These are phyloP conservation scores for Botrylloides violaceus DNA, from an alignment of 23 tunicate genomes.

Conservation along the genomic window DNA sequence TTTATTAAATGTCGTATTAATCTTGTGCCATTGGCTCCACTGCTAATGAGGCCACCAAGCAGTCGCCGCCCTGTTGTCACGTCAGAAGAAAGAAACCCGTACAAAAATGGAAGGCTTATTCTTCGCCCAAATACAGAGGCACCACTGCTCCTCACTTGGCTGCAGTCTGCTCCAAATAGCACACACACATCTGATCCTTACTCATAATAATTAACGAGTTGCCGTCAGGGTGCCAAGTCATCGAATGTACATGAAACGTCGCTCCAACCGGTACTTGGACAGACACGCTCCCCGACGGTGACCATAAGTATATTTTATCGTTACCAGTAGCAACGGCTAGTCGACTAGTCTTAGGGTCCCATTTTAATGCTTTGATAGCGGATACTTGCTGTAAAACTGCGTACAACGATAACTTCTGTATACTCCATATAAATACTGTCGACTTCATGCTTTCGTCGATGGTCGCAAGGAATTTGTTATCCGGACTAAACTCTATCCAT, in stretches of 20 bases:
- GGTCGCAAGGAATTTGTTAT: constrained; percentile 79
- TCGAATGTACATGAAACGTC: constrained; percentile 54
- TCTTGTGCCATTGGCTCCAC: no score
- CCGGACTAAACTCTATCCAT: constrained; percentile 87
- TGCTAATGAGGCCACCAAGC: no score
- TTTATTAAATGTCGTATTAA: no score
- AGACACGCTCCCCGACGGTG: constrained; percentile 84
- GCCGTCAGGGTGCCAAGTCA: constrained; percentile 77
- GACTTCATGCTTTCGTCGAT: constrained; percentile 91
- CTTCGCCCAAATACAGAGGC: no score
- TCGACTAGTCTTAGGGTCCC: constrained; percentile 62
- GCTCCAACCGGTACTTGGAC: constrained; percentile 73
- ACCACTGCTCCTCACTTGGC: no score
- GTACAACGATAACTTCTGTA: constrained; percentile 52
- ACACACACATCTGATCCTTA: constrained; percentile 79
- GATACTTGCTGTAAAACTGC: constrained; percentile 66
- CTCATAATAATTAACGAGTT: constrained; percentile 51
- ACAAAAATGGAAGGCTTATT: no score
- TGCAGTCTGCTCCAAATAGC: constrained; percentile 40
- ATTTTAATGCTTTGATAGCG: constrained; percentile 58
- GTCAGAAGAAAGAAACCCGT: no score
- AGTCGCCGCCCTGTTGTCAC: no score
- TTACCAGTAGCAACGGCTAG: constrained; percentile 64
- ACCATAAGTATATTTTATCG: constrained; percentile 88
- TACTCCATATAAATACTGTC: constrained; percentile 73